A percentile compares a stretch with the other conserved stretches of the same genome.
phyloP scores from a whole-genome alignment of 2,113 vertebrate species.

The Myxocyprinus asiaticus region DNA sequence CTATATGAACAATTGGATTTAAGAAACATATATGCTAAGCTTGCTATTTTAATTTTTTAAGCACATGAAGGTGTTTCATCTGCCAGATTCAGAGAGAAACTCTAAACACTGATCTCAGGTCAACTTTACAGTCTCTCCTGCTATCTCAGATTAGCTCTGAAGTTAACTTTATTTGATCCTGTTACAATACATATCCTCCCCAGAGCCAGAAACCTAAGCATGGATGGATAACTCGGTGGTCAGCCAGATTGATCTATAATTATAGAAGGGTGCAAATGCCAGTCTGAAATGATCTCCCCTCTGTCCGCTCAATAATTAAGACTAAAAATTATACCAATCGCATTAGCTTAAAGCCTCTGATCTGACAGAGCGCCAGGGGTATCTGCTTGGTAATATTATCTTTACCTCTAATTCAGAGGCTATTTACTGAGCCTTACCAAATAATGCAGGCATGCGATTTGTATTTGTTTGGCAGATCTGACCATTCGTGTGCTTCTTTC shows the following conservation, averaged over 20 bases:
- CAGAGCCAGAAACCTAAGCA: slow-evolving; percentile 43
- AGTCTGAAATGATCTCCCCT: slow-evolving; percentile 58
- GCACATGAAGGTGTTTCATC: too few species aligned
- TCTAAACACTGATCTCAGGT: slow-evolving; percentile 29
- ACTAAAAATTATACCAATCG: slow-evolving; percentile 66
- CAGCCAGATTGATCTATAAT: slow-evolving; percentile 70
- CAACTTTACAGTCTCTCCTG: slow-evolving; percentile 3
- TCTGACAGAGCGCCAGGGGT: slow-evolving; percentile 71
- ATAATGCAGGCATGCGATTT: slow-evolving; percentile 61
- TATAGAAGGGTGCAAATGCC: slow-evolving; percentile 54
- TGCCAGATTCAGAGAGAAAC: too few species aligned
- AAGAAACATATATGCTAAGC: too few species aligned
- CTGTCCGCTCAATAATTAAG: slow-evolving; percentile 67
- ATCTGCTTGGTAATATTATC: slow-evolving; percentile 61
- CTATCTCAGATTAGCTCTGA: too few species aligned
- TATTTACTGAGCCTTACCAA: slow-evolving; percentile 58
- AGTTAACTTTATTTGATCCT: slow-evolving; percentile 40
- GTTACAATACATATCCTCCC: slow-evolving; percentile 38
- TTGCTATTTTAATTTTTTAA: too few species aligned
- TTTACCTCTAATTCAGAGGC: slow-evolving; percentile 62
- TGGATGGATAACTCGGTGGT: slow-evolving; percentile 36
- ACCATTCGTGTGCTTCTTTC: slow-evolving; percentile 73
- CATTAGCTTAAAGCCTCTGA: slow-evolving; percentile 64
- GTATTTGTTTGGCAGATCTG: slow-evolving; percentile 69
- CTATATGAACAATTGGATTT: too few species aligned